Percentiles rank a stretch among this genome's conserved stretches.
phyloP scores from a whole-genome alignment of 2,797 vertebrate species.

The Naso thynnoides region DNA sequence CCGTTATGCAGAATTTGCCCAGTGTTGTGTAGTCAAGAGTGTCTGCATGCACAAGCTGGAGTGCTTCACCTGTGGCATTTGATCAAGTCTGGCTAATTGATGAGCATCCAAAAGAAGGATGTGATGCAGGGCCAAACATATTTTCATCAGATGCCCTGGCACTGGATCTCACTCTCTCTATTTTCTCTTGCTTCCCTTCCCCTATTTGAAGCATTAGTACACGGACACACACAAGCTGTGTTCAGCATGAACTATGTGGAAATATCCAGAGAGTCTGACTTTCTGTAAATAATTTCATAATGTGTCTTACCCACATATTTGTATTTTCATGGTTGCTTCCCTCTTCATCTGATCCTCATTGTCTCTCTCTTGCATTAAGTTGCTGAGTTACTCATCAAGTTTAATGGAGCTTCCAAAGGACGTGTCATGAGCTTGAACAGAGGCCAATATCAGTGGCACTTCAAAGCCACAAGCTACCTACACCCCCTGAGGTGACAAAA shows the following conservation, averaged over 20 bases:
- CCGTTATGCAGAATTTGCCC: conserved; percentile 53
- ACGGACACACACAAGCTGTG: conserved; percentile 37
- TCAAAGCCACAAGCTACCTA: conserved; percentile 75
- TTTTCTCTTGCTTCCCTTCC: conserved; percentile 35
- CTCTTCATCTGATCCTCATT: conserved; percentile 37
- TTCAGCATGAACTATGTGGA: conserved; percentile 30
- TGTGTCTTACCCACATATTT: conserved; percentile 27
- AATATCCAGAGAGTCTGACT: conserved; percentile 26
- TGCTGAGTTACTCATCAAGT: conserved; percentile 79
- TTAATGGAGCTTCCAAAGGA: conserved; percentile 79
- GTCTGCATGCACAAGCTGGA: conserved; percentile 41
- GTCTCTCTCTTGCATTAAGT: conserved; percentile 79
- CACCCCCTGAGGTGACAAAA: conserved; percentile 71
- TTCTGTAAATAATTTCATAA: conserved; percentile 17
- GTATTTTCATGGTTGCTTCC: conserved; percentile 46
- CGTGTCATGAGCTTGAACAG: conserved; percentile 76
- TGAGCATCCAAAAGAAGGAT: conserved; percentile 54
- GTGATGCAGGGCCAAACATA: conserved; percentile 59
- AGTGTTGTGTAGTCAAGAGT: conserved; percentile 10
- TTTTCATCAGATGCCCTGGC: conserved; percentile 71
- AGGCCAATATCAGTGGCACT: conserved; percentile 76
- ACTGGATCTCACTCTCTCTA: conserved; percentile 19
- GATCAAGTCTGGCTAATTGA: conserved; percentile 63
- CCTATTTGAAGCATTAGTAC: conserved; percentile 38
- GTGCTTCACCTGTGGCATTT: conserved; percentile 55